Base-by-base conservation (phyloP, 2,888 invertebrate species). In the Thecocarcelia acutangulata region DNA sequence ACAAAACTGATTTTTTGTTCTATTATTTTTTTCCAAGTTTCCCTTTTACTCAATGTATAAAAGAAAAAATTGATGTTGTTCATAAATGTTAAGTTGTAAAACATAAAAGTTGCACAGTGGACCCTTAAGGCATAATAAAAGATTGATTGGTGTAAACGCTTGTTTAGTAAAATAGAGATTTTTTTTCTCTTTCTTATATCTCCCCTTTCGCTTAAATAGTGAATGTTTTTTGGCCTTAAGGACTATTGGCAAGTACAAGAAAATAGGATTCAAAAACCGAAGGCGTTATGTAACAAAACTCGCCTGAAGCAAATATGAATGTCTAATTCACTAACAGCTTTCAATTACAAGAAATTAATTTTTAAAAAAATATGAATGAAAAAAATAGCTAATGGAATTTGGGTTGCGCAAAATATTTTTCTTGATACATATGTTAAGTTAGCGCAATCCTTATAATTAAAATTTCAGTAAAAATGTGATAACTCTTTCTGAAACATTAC, bases 131-230 rank as follows among this genome's bases (percentile, higher is more conserved):
- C 73, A 46, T 12, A 37, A 21, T 44, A 52, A 73, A 12, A 15
- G 33, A 63, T 54, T 73, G 63, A 63, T 63, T 63, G 42, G n/a
- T 46, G 42, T 15, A 37, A 58, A 58, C 12, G 58, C 19, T 12
- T 19, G 33, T 33, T 33, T 3, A 33, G 8, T 8, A 5, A 33
- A 33, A 33, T 1, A 33, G 9, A 33, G 33, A 2, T 24, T 24
- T 24, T 24, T 2, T 24, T 33, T 28, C 28, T 6, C 28, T 33
- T 33, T 24, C 24, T 24, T 33, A 9, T 33, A 33, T 8, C 33
- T 17, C 8, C 5, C 33, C 19, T 19, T 52, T 54, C 15, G 1
- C 37, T 50, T 21, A 13, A 1, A 40, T 58, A 40, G 12, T 2
- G 11, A 54, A 17, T 15, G 5, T n/a, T 9, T 33, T 56, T 56